phyloP scores from a whole-genome alignment of 1,140 invertebrate genomes.

The Eufriesea mexicana region DNA sequence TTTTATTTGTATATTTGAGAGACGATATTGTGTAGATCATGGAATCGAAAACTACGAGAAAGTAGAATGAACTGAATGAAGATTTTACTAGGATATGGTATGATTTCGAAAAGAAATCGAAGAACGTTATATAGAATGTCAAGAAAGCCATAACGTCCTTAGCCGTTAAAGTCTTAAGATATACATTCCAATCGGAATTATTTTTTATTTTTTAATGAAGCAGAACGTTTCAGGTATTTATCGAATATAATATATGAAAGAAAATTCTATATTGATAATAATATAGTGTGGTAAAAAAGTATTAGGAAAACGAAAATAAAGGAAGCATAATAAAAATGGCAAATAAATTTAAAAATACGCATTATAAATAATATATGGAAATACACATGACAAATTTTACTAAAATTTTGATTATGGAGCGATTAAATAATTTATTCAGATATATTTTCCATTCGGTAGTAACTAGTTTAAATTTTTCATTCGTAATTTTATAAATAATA shows the following conservation, averaged over 20 bases:
- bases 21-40: background rate
- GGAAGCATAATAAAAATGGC: background rate
- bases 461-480: too few relatives aligned
- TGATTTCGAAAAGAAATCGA: background rate
- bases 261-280: too few relatives aligned
- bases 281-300: too few relatives aligned
- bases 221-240: background rate
- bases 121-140: background rate
- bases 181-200: background rate
- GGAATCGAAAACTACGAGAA: background rate
- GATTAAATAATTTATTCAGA: too few relatives aligned
- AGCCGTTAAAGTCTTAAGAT: too few relatives aligned
- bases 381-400: too few relatives aligned
- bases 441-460: too few relatives aligned
- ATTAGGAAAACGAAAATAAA: too few relatives aligned
- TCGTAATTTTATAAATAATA: too few relatives aligned
- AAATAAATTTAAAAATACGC: background rate
- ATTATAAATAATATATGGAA: too few relatives aligned
- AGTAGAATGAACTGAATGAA: background rate
- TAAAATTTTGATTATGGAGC: too few relatives aligned
- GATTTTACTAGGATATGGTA: background rate
- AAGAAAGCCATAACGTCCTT: background rate
- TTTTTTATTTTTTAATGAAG: background rate
- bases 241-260: background rate
- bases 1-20: background rate